These are phyloP conservation scores for Cyclophora punctaria DNA, from an alignment of 2,888 invertebrate genomes.

Conservation along the genomic window DNA sequence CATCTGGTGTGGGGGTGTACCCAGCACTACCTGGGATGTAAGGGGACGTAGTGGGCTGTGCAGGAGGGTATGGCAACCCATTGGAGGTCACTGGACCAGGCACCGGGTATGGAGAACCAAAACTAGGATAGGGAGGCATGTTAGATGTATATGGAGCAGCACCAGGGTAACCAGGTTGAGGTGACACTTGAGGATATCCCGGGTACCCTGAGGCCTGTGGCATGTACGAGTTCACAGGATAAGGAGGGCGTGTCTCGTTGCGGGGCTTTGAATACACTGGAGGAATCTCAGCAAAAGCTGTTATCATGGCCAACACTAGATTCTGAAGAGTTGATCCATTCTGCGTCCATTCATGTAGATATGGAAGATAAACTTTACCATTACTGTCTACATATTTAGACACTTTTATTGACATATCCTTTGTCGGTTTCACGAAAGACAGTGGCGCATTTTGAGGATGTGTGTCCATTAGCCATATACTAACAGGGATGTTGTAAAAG, in stretches of 20 bases:
- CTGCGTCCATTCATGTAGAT: conserved; percentile 93
- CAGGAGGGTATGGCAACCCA: conserved; percentile 41
- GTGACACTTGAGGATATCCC: conserved; percentile 40
- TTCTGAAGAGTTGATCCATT: conserved; percentile 89
- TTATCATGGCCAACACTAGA: conserved; percentile 92
- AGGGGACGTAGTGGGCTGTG: conserved; percentile 33
- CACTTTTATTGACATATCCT: conserved; percentile 95
- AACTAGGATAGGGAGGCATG: conserved; percentile 67
- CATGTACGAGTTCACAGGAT: conserved; percentile 68
- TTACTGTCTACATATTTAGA: conserved; percentile 95
- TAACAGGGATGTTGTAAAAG: conserved; percentile 96
- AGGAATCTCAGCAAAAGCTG: conserved; percentile 95
- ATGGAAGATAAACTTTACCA: conserved; percentile 97
- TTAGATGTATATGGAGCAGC: conserved; percentile 58
- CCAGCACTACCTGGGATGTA: conserved; percentile 42
- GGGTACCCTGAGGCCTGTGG: conserved; percentile 64
- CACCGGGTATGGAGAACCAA: conserved; percentile 52
- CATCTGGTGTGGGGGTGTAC: conserved; percentile 47
- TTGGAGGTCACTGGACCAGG: conserved; percentile 36
- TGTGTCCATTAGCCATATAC: conserved; percentile 97
- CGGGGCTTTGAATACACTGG: conserved; percentile 91
- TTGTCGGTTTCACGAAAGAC: conserved; percentile 94
- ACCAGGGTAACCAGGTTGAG: conserved; percentile 48
- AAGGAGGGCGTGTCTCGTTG: conserved; percentile 75
- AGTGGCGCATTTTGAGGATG: conserved; percentile 98